Percentiles rank a stretch among this genome's conserved stretches.
phyloP scores from a whole-genome alignment of 2,797 vertebrate genomes.

The Varecia variegata region DNA sequence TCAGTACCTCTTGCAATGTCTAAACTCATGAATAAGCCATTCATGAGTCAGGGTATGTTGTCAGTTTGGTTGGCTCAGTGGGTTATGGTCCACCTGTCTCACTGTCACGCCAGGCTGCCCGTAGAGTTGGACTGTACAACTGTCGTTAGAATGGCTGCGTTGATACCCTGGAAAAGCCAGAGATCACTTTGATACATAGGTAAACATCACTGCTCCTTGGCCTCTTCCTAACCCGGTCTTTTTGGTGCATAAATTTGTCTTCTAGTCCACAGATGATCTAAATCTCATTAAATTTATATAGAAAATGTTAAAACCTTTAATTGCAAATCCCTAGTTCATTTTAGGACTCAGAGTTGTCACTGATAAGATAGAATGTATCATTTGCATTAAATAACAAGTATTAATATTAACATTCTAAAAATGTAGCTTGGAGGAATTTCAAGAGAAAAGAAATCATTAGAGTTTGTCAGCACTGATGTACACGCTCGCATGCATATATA shows the following conservation, averaged over 20 bases:
- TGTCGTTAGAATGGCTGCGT: not conserved
- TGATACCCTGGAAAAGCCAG: not conserved
- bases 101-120: not conserved
- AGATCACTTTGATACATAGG: not conserved
- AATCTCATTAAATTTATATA: constrained; percentile 29
- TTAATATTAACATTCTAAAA: constrained; percentile 31
- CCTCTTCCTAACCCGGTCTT: not conserved
- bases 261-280: not conserved
- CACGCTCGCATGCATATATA: not conserved
- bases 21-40: not conserved
- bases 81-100: constrained; percentile 4
- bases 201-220: not conserved
- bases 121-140: not conserved
- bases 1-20: not conserved
- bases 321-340: constrained; percentile 36
- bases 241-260: not conserved
- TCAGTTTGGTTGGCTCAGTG: not conserved
- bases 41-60: not conserved
- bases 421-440: not conserved
- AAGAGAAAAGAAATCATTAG: constrained; percentile 8
- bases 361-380: not conserved
- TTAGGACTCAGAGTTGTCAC: not conserved
- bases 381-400: not conserved
- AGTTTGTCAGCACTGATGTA: not conserved
- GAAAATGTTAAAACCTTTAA: constrained; percentile 36